phyloP scores from a whole-genome alignment of 2,113 vertebrate species.

The Tylochromis polylepis region DNA sequence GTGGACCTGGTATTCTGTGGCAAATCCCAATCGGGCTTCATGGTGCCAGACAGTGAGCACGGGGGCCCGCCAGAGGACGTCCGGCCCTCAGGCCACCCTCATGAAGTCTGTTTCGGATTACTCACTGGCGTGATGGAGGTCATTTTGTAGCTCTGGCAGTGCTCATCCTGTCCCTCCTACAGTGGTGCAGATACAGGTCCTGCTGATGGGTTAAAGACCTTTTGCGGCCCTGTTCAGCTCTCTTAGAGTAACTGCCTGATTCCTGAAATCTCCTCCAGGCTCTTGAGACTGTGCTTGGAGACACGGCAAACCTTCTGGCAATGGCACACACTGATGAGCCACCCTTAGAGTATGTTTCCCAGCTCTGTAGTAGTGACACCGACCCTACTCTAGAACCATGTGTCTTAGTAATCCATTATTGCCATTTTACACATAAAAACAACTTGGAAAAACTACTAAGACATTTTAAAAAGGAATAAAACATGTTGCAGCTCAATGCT shows the following conservation, averaged over 20 bases:
- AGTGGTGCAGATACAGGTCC: background rate
- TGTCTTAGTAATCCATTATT: background rate
- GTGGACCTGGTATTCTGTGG: background rate
- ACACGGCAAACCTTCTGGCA: background rate
- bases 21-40: background rate
- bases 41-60: background rate
- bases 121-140: background rate
- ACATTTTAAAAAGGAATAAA: background rate
- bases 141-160: background rate
- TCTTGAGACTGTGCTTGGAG: background rate
- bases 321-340: background rate
- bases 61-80: background rate
- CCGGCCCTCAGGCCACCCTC: background rate
- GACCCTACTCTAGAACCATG: rapidly evolving
- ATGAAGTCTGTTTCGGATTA: background rate
- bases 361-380: background rate
- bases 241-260: background rate
- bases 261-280: background rate
- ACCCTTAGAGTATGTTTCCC: rapidly evolving
- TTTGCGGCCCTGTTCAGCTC: background rate
- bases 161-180: background rate
- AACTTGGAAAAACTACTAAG: background rate
- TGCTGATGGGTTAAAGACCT: background rate
- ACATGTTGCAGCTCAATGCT: background rate
- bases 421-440: background rate